phyloP scores from a whole-genome alignment of 53 echinoderm and acorn worm species.

The Paelopatides confundens region DNA sequence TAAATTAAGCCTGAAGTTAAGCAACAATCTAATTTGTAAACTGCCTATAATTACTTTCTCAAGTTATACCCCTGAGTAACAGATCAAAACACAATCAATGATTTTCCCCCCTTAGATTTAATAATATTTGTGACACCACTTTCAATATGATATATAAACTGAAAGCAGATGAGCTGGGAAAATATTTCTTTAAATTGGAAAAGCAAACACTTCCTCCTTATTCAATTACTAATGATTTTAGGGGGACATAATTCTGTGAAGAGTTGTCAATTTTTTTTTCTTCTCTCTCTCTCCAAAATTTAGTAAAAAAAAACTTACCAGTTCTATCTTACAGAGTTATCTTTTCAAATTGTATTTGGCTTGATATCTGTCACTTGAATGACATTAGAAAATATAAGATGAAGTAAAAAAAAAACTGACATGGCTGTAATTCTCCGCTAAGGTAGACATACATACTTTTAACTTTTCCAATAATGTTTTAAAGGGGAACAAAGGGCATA shows the following conservation, averaged over 20 bases:
- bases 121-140: not conserved
- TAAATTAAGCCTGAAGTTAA: constrained; percentile 40
- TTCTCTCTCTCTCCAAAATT: not conserved
- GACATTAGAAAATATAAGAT: not conserved
- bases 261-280: constrained; percentile 6
- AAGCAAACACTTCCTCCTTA: constrained; percentile 10
- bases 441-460: too few relatives aligned
- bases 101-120: constrained; percentile 6
- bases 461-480: too few relatives aligned
- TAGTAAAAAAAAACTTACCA: too few relatives aligned
- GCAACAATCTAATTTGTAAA: constrained; percentile 53
- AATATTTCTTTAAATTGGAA: constrained; percentile 13
- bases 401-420: not conserved
- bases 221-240: constrained; percentile 39
- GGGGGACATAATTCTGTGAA: not conserved
- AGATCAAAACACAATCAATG: not conserved
- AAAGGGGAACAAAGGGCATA: too few relatives aligned
- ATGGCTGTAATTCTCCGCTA: too few relatives aligned
- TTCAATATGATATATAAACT: not conserved
- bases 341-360: not conserved
- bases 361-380: not conserved
- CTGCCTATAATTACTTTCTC: constrained; percentile 43
- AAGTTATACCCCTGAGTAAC: constrained; percentile 35
- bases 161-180: not conserved
- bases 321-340: not conserved